phyloP scores from a whole-genome alignment of 1,140 invertebrate species.

The Trichonephila inaurata region DNA sequence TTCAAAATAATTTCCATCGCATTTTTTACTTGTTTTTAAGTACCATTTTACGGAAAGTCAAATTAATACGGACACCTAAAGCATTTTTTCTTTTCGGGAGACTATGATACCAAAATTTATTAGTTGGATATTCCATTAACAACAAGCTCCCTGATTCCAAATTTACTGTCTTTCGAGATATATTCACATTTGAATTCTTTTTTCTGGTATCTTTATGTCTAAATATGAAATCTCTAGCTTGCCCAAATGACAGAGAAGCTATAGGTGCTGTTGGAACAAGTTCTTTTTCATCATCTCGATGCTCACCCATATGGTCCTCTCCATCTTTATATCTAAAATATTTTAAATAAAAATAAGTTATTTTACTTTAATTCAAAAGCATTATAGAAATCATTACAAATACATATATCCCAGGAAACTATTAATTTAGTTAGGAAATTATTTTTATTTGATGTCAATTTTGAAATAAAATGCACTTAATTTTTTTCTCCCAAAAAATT shows the following conservation, averaged over 20 bases:
- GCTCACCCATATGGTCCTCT: conserved; percentile 87
- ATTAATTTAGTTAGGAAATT: no score
- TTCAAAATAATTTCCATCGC: no score
- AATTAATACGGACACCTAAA: conserved; percentile 84
- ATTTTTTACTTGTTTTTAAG: neutral
- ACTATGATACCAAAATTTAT: conserved; percentile 87
- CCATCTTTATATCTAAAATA: conserved; percentile 86
- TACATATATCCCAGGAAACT: no score
- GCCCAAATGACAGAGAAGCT: conserved; percentile 86
- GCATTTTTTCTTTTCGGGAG: conserved; percentile 84
- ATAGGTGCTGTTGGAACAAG: conserved; percentile 85
- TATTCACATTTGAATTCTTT: conserved; percentile 78
- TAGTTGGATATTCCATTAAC: conserved; percentile 88
- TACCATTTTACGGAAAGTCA: conserved; percentile 84
- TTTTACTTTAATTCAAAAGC: no score
- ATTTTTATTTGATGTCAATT: no score
- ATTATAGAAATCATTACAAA: no score
- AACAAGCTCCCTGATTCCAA: conserved; percentile 86
- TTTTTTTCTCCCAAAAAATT: no score
- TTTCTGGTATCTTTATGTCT: conserved; percentile 84
- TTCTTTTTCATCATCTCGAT: conserved; percentile 87
- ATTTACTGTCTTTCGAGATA: conserved; percentile 83
- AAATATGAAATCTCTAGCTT: conserved; percentile 85
- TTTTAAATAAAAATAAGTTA: neutral
- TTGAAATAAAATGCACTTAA: no score